These are phyloP conservation scores for Plestiodon gilberti DNA, from an alignment of 2,113 vertebrate genomes.

Conservation along the genomic window DNA sequence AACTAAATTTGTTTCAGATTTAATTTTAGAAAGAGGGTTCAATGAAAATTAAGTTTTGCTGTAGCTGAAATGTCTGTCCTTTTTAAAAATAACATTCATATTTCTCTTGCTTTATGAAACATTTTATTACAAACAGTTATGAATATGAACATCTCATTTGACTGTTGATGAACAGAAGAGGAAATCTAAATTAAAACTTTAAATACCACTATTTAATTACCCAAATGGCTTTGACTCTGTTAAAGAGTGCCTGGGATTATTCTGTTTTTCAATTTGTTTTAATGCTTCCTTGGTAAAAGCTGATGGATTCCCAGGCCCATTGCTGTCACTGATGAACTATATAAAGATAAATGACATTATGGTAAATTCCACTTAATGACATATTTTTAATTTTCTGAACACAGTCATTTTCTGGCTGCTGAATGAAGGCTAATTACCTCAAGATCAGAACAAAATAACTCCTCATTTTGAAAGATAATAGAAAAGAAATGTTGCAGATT, in stretches of 20 bases:
- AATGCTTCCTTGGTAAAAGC: conserved; percentile 84
- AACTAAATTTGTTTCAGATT: neutral
- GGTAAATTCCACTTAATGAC: conserved; percentile 99
- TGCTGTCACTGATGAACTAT: conserved; percentile 91
- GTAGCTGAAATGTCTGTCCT: conserved; percentile 66
- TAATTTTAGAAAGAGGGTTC: conserved; percentile 52
- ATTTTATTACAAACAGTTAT: conserved; percentile 83
- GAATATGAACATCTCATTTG: conserved; percentile 86
- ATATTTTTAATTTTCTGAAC: conserved; percentile 99
- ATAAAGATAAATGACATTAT: conserved; percentile 99
- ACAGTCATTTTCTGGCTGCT: conserved; percentile 91
- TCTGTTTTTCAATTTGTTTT: conserved; percentile 96
- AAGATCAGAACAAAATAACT: conserved; percentile 97
- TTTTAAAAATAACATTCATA: conserved; percentile 76
- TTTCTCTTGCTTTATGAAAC: conserved; percentile 80
- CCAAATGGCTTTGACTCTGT: conserved; percentile 93
- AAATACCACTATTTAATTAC: conserved; percentile 99
- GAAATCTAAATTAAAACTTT: conserved; percentile 99
- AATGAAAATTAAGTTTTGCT: conserved; percentile 64
- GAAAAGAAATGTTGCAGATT: conserved; percentile 97
- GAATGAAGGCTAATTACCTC: conserved; percentile 99
- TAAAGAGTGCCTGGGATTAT: conserved; percentile 90
- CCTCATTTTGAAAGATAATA: conserved; percentile 97
- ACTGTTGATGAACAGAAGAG: conserved; percentile 83
- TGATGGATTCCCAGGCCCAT: conserved; percentile 88